phyloP scores from a whole-genome alignment of 2,797 vertebrate genomes.

The Balearica regulorum region DNA sequence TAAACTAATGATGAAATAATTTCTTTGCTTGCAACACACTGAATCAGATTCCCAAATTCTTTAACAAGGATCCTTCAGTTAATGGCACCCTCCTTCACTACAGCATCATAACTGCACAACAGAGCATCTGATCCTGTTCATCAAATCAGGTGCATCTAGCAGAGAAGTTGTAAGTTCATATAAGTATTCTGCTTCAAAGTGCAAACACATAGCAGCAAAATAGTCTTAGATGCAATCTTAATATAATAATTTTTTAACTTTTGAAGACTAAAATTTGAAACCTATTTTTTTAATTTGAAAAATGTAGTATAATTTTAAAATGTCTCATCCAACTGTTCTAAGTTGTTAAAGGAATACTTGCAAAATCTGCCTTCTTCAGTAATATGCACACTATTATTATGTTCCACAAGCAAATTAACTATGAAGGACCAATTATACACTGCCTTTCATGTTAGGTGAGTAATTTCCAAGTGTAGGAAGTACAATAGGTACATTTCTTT shows the following conservation, averaged over 20 bases:
- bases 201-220: background rate
- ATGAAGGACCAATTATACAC: background rate
- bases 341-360: background rate
- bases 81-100: background rate
- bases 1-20: background rate
- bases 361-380: constrained; percentile 8
- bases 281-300: background rate
- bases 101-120: background rate
- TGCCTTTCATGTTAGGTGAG: background rate
- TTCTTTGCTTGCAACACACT: background rate
- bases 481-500: background rate
- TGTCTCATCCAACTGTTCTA: background rate
- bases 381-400: background rate
- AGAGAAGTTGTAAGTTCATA: background rate
- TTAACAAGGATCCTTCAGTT: background rate
- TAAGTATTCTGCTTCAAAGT: background rate
- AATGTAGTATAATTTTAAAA: background rate
- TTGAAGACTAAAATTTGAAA: background rate
- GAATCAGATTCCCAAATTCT: background rate
- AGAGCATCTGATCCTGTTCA: background rate
- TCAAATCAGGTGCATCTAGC: background rate
- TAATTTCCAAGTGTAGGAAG: background rate
- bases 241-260: background rate
- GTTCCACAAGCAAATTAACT: constrained; percentile 9
- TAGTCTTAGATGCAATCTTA: background rate